phyloP scores from a whole-genome alignment of 1,140 invertebrate genomes.

The Solenopsis invicta region DNA sequence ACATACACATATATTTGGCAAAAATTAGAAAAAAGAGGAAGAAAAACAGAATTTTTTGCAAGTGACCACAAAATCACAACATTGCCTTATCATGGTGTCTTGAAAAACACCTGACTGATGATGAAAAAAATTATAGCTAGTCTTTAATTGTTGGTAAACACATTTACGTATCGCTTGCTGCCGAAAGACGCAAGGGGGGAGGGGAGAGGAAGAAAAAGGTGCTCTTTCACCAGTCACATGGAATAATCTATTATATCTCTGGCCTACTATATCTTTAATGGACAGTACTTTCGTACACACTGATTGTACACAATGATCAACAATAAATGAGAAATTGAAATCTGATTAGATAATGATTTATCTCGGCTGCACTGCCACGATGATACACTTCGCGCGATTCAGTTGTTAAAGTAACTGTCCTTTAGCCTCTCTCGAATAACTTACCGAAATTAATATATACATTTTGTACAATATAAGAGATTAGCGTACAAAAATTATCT shows the following conservation, averaged over 20 bases:
- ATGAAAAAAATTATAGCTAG: slow-evolving; percentile 82
- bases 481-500: slow-evolving; percentile 43
- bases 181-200: slow-evolving; percentile 60
- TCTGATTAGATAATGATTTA: slow-evolving; percentile 67
- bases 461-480: slow-evolving; percentile 37
- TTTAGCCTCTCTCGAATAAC: slow-evolving; percentile 14
- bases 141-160: slow-evolving; percentile 82
- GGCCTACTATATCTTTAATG: slow-evolving; percentile 71
- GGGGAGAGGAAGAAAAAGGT: not conserved
- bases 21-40: slow-evolving; percentile 50
- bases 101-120: slow-evolving; percentile 83
- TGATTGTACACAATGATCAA: slow-evolving; percentile 72
- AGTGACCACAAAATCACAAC: slow-evolving; percentile 82
- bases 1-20: slow-evolving; percentile 43
- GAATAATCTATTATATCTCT: slow-evolving; percentile 72
- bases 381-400: slow-evolving; percentile 13
- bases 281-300: slow-evolving; percentile 71
- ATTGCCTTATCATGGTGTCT: slow-evolving; percentile 85
- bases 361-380: slow-evolving; percentile 44
- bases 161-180: slow-evolving; percentile 79
- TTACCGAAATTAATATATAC: slow-evolving; percentile 49
- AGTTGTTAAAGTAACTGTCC: slow-evolving; percentile 30
- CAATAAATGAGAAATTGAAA: slow-evolving; percentile 70
- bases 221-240: slow-evolving; percentile 62
- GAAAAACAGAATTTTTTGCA: slow-evolving; percentile 68